Conservation (phyloP, 2,113 vertebrate genomes). For the Struthio camelus region DNA sequence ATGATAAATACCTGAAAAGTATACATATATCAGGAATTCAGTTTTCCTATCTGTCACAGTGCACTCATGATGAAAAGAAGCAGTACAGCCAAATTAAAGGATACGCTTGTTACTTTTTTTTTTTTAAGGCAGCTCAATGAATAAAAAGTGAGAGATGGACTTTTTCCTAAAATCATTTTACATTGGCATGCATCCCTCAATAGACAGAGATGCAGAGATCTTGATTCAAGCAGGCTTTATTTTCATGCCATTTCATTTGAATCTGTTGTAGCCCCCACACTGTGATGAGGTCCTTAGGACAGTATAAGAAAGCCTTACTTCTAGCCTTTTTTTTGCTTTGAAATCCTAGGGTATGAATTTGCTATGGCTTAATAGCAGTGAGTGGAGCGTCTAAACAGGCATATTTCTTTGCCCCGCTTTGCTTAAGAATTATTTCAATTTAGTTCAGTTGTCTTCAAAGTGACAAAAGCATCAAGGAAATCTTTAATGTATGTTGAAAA, state of each 20-base stretch:
- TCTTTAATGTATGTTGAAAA: not conserved
- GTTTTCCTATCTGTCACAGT: not conserved
- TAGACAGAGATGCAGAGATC: not conserved
- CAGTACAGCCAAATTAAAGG: not conserved
- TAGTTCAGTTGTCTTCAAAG: not conserved
- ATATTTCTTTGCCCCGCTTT: rapidly evolving
- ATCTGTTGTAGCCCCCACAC: not conserved
- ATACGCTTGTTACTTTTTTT: not conserved
- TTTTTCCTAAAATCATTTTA: not conserved
- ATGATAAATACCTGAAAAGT: conserved; percentile 37
- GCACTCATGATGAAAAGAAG: not conserved
- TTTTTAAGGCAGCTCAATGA: not conserved
- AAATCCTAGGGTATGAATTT: not conserved
- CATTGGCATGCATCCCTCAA: not conserved
- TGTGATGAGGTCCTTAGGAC: not conserved
- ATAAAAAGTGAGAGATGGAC: not conserved
- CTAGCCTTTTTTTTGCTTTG: not conserved
- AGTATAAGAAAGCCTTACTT: not conserved
- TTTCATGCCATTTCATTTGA: not conserved
- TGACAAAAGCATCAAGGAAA: not conserved
- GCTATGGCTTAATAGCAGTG: not conserved
- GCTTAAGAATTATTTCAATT: not conserved
- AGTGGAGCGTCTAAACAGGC: not conserved
- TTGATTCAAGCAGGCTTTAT: not conserved
- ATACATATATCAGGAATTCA: not conserved